Evolutionary conservation across 1,140 invertebrate genomes (phyloP).

Genomic region (Drosophila lini): DNA sequence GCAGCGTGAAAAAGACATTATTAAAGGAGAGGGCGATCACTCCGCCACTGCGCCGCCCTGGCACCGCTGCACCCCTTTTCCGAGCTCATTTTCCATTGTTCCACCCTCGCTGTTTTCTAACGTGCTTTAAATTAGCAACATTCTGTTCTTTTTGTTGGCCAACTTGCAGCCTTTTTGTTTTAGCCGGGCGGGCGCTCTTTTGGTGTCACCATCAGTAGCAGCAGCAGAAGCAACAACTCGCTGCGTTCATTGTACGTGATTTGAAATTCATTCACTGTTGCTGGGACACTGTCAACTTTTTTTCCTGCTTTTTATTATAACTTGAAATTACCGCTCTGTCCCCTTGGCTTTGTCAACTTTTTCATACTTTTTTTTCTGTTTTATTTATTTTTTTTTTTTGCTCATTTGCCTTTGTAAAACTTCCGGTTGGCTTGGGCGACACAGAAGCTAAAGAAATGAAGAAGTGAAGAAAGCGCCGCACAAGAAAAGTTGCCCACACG

Average conservation of each 20-base stretch:
- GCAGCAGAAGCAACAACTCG: constrained; percentile 42
- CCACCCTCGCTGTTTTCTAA: constrained; percentile 46
- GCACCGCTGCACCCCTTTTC: constrained; percentile 7
- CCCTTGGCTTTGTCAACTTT: constrained; percentile 45
- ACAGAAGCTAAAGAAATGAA: constrained; percentile 29
- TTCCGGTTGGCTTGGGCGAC: constrained; percentile 71
- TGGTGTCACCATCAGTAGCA: constrained; percentile 60
- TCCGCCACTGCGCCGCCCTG: constrained; percentile 1
- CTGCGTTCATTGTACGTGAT: constrained; percentile 72
- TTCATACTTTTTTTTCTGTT: constrained; percentile 41
- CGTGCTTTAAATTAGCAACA: constrained; percentile 73
- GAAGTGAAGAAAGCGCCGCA: constrained; percentile 24
- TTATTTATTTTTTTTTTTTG: constrained; percentile 53
- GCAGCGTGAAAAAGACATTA: constrained; percentile 57
- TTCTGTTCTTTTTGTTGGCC: constrained; percentile 43
- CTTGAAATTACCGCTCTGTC: constrained; percentile 44
- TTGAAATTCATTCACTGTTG: constrained; percentile 77
- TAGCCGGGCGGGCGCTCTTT: constrained; percentile 60
- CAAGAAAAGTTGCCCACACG: constrained; percentile 69
- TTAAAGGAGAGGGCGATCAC: constrained; percentile 19
- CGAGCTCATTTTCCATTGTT: constrained; percentile 19
- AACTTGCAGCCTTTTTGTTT: constrained; percentile 66
- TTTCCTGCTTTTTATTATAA: constrained; percentile 58
- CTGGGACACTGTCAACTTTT: constrained; percentile 48
- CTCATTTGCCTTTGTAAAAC: constrained; percentile 81